Evolutionary conservation across 2,113 vertebrate genomes (phyloP).

Genomic region (Hyperoodon ampullatus): DNA sequence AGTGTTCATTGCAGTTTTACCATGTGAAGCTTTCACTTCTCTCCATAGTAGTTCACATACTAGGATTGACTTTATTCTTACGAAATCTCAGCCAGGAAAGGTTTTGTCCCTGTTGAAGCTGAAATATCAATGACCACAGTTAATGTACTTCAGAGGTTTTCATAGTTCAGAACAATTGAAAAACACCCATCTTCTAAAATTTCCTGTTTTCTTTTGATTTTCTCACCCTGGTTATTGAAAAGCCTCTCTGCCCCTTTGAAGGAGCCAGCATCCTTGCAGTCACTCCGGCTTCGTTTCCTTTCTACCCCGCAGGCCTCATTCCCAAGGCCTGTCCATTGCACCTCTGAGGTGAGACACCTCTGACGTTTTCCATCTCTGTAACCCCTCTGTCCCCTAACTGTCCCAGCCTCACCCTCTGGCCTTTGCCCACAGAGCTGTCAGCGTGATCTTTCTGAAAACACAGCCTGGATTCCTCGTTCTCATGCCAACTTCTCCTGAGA

Average conservation of each 20-base stretch:
- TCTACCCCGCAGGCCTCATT: not conserved
- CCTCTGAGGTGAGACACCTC: not conserved
- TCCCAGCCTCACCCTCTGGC: not conserved
- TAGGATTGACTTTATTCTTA: not conserved
- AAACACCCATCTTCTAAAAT: not conserved
- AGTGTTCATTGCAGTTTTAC: too few relatives aligned
- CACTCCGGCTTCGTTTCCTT: accelerated
- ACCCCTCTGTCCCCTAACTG: not conserved
- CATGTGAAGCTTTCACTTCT: accelerated
- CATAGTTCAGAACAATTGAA: not conserved
- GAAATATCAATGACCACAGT: accelerated
- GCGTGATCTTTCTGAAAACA: not conserved
- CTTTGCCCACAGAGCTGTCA: not conserved
- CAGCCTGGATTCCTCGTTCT: not conserved
- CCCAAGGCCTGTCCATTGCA: not conserved
- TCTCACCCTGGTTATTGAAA: not conserved
- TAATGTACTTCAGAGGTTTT: too few relatives aligned
- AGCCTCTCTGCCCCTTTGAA: too few relatives aligned
- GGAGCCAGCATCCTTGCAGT: not conserved
- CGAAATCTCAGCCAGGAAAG: not conserved
- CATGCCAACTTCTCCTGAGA: accelerated
- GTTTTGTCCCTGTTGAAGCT: accelerated
- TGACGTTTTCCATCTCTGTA: not conserved
- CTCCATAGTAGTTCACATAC: too few relatives aligned
- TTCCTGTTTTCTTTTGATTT: not conserved